Base-by-base conservation (phyloP, 1,140 invertebrate species). In the Belonocnema kinseyi region DNA sequence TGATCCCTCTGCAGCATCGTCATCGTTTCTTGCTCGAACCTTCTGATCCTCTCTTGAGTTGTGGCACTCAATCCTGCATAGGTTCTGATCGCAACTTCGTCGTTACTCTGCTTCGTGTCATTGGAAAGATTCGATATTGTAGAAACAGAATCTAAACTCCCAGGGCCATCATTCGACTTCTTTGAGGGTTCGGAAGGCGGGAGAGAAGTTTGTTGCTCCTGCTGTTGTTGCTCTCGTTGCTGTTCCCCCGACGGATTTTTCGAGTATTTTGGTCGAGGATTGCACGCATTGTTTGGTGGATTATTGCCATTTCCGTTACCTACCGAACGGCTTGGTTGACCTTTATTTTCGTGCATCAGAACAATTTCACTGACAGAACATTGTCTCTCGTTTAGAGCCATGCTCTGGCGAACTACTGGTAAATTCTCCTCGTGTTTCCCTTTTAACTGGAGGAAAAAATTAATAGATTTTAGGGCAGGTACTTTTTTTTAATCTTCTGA, bases 1-100 rank as follows among this genome's bases (percentile, higher is more conserved):
- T 90, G 89, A 84, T 94, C 93, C 71, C 93, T 88, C 51, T 93
- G 92, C n/a, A 96, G 84, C 91, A 95, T 93, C 17, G 94, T 95
- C 81, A 94, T 92, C 0, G 95, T 94, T 86, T 96, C 95, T 83
- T 95, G 91, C 84, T 96, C 95, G 85, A 96, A 95, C 81, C 94
- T 93, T 77, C 91, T 92, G 66, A 95, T 93, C 78, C 95, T 89
- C 82, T 94, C 94, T 83, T 94, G 93, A 1, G 94, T 94, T 1
- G 91, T 92, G 13, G 93, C 92, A 77, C 92, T 92, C 12, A 94
- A 86, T 50, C 93, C 93, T 0, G 93, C 90, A 77, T 94, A 94
- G 0, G 93, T 93, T 72, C 91, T 89, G 75, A 93, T 93, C 14
- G 92, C 88, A 8, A 92, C 89, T 78, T 92, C 92, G 74, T 93